Percentiles rank a stretch among this genome's conserved stretches.
Conservation (phyloP, 1,140 invertebrate genomes). For the Drosophila virilis region DNA sequence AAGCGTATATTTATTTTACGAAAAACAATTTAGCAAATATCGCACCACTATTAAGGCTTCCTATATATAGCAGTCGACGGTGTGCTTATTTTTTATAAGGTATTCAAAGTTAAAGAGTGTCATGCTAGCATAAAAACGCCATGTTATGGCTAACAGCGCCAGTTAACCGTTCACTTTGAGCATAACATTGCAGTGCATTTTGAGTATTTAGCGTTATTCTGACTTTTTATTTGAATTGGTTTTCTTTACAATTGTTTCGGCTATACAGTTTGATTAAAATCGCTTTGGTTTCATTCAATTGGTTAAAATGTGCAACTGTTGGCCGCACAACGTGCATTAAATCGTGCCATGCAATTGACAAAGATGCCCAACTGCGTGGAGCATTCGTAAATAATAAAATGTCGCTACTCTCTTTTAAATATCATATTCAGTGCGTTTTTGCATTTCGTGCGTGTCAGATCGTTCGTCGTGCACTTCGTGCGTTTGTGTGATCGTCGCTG, state of each 20-base stretch:
- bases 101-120: background rate
- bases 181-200: constrained; percentile 14
- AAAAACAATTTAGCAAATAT: background rate
- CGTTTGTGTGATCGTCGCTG: constrained; percentile 19
- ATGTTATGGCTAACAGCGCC: background rate
- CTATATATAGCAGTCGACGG: background rate
- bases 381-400: constrained; percentile 47
- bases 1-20: too few relatives aligned
- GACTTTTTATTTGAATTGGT: constrained; percentile 22
- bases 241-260: background rate
- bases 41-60: background rate
- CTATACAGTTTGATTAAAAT: constrained; percentile 4
- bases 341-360: constrained; percentile 21
- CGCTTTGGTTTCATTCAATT: background rate
- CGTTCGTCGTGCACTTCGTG: constrained; percentile 47
- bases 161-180: background rate
- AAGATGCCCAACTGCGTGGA: constrained; percentile 38
- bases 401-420: constrained; percentile 54
- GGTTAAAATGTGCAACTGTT: background rate
- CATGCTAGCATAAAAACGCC: constrained; percentile 2
- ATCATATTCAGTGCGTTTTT: constrained; percentile 60
- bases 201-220: constrained; percentile 23
- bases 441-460: constrained; percentile 61
- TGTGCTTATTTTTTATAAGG: background rate
- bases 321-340: background rate